Evolutionary conservation across 2,888 invertebrate species (phyloP).

Genomic region (Sycophila texana): DNA sequence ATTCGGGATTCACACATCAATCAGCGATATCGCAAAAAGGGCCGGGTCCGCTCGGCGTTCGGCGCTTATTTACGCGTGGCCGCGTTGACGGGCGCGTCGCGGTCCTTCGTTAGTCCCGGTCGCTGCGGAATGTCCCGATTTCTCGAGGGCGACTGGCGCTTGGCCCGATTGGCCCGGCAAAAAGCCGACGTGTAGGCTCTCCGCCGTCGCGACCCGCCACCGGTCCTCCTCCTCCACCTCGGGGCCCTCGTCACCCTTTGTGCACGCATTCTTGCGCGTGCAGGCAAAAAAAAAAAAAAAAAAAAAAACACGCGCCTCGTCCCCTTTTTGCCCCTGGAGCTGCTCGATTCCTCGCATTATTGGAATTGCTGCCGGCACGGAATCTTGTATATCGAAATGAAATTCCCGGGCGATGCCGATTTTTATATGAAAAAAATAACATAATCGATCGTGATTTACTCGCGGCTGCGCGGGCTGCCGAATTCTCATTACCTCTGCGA

Average conservation of each 20-base stretch:
- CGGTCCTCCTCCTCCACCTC: slow-evolving; percentile 16
- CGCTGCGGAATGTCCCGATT: slow-evolving; percentile 50
- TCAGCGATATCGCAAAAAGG: slow-evolving; percentile 29
- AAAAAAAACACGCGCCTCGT: slow-evolving; percentile 43
- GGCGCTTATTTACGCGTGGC: too few species aligned
- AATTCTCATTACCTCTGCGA: background rate
- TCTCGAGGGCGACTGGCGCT: slow-evolving; percentile 55
- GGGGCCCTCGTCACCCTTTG: background rate
- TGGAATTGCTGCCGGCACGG: slow-evolving; percentile 42
- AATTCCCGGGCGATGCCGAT: slow-evolving; percentile 38
- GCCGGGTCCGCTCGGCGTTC: too few species aligned
- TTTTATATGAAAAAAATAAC: slow-evolving; percentile 39
- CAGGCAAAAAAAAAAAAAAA: too few species aligned
- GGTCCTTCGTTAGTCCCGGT: background rate
- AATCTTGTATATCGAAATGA: slow-evolving; percentile 46
- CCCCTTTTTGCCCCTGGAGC: slow-evolving; percentile 14
- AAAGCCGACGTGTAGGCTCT: slow-evolving; percentile 12
- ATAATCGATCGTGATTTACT: slow-evolving; percentile 1
- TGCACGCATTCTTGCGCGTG: slow-evolving; percentile 2
- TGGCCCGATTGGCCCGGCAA: slow-evolving; percentile 52
- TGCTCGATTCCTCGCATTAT: slow-evolving; percentile 51
- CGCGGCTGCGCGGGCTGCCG: background rate
- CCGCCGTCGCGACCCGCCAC: slow-evolving; percentile 33
- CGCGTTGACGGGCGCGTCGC: background rate
- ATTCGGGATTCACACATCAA: slow-evolving; percentile 55